Evolutionary conservation across 2,113 vertebrate genomes (phyloP).

Genomic region (Hyla sarda): DNA sequence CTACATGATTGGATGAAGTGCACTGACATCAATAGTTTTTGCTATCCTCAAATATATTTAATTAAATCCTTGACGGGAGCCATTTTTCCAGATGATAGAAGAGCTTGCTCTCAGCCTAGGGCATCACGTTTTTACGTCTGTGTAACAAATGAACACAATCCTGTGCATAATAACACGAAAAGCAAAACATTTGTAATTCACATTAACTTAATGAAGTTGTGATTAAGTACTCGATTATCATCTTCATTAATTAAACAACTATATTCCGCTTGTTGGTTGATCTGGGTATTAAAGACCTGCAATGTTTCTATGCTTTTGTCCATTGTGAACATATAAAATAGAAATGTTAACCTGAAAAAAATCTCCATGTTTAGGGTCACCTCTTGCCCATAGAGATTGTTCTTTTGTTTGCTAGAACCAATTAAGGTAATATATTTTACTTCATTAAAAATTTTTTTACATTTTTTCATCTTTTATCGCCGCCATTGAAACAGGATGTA

Average conservation of each 20-base stretch:
- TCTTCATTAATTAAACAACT: conserved; percentile 31
- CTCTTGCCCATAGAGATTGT: too few species aligned
- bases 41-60: conserved; percentile 21
- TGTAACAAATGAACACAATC: conserved; percentile 29
- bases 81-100: conserved; percentile 38
- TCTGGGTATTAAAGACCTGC: not conserved
- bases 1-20: not conserved
- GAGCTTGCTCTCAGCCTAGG: conserved; percentile 19
- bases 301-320: not conserved
- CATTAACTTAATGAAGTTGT: conserved; percentile 37
- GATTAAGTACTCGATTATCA: conserved; percentile 20
- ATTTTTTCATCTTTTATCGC: too few species aligned
- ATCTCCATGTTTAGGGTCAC: not conserved
- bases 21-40: conserved; percentile 11
- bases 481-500: too few species aligned
- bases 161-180: conserved; percentile 44
- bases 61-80: conserved; percentile 39
- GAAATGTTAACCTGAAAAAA: not conserved
- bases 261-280: not conserved
- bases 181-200: conserved; percentile 41
- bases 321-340: not conserved
- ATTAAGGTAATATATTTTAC: too few species aligned
- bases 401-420: too few species aligned
- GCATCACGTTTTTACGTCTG: conserved; percentile 2
- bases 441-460: too few species aligned